Conservation (phyloP, 64 coral and sea anemone species). For the Acropora tenuis region DNA sequence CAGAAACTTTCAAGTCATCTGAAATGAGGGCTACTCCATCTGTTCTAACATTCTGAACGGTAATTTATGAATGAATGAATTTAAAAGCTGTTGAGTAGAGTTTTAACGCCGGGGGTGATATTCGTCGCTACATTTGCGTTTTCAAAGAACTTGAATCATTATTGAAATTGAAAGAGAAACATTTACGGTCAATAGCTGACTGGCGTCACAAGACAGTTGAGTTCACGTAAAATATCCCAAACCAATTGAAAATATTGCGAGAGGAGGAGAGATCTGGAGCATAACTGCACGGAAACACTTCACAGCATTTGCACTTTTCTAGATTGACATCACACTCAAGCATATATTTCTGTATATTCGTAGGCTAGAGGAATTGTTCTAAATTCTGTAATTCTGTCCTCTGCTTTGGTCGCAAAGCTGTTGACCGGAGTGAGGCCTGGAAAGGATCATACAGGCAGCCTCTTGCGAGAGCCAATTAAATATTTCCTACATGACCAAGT, state of each 20-base stretch:
- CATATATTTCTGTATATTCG: not conserved
- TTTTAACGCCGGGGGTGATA: not conserved
- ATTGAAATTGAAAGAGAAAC: not conserved
- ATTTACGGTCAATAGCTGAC: not conserved
- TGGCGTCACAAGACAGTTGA: constrained; percentile 1
- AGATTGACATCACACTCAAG: not conserved
- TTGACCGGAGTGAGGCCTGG: not conserved
- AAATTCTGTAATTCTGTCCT: not conserved
- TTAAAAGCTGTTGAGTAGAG: not conserved
- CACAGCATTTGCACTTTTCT: not conserved
- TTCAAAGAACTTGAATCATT: not conserved
- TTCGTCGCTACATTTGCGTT: not conserved
- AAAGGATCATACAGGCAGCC: not conserved
- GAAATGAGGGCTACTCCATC: no score
- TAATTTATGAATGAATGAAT: not conserved
- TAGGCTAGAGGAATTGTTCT: not conserved
- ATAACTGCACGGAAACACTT: constrained; percentile 17
- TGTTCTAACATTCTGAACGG: no score
- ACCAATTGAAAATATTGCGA: constrained; percentile 38
- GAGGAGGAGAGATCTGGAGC: not conserved
- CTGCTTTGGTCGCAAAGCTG: not conserved
- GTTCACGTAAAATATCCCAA: constrained; percentile 28
- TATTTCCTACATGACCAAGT: not conserved
- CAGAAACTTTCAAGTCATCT: no score
- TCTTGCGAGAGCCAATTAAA: not conserved